Conservation (phyloP, 1,140 invertebrate species). For the Neotoxoptera formosana region DNA sequence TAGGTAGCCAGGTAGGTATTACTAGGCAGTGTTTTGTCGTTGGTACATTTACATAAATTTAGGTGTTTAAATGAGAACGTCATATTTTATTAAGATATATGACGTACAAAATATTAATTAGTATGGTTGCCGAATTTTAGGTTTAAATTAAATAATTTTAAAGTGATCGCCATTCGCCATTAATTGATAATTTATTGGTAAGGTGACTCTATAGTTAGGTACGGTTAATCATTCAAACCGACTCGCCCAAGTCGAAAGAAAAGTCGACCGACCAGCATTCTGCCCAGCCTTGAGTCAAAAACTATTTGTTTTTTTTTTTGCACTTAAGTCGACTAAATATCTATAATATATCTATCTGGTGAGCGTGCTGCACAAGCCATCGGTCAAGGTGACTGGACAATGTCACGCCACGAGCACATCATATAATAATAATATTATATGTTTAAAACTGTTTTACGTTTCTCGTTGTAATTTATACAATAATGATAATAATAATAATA, state of each 20-base stretch:
- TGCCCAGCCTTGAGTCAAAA: not conserved
- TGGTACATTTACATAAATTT: too few relatives aligned
- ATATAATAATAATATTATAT: not conserved
- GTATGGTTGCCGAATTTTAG: not conserved
- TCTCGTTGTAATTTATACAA: not conserved
- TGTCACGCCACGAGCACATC: not conserved
- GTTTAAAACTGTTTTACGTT: not conserved
- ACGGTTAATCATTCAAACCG: not conserved
- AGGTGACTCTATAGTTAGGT: not conserved
- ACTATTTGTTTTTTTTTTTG: not conserved
- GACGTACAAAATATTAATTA: not conserved
- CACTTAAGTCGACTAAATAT: not conserved
- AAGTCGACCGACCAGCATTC: not conserved
- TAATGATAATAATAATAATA: not conserved
- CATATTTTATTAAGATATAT: not conserved
- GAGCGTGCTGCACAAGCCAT: not conserved
- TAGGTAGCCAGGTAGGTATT: too few relatives aligned
- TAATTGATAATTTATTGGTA: not conserved
- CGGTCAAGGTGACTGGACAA: conserved; percentile 15
- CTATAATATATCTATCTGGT: not conserved
- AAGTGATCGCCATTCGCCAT: not conserved
- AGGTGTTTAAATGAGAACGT: not conserved
- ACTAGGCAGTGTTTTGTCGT: too few relatives aligned
- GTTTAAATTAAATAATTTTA: not conserved
- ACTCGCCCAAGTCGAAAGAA: not conserved